Conservation (phyloP, 2,113 vertebrate species). For the Eclectus roratus region DNA sequence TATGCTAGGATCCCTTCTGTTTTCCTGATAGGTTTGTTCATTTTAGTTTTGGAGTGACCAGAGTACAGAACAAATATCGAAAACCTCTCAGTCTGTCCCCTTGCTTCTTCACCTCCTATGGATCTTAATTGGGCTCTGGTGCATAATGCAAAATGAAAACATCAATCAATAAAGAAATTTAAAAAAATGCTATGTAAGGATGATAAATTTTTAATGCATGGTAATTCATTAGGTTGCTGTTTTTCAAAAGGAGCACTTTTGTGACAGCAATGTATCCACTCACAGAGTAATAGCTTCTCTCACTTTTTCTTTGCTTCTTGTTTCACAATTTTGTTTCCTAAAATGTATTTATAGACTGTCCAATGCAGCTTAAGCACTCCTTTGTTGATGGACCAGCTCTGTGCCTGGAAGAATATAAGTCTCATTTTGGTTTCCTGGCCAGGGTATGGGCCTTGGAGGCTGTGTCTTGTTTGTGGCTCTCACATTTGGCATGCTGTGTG, state of each 20-base stretch:
- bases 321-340: not conserved
- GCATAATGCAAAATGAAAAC: constrained; percentile 1
- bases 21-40: not conserved
- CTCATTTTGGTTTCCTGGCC: not conserved
- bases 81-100: not conserved
- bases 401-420: not conserved
- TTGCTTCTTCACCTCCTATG: rapidly evolving
- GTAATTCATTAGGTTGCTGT: not conserved
- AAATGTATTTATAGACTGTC: not conserved
- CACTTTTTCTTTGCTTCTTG: not conserved
- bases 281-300: not conserved
- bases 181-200: not conserved
- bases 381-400: not conserved
- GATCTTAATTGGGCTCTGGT: not conserved
- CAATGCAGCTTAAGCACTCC: not conserved
- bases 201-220: not conserved
- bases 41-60: not conserved
- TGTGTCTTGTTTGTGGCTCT: not conserved
- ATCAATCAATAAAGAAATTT: not conserved
- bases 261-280: not conserved
- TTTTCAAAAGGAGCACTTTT: not conserved
- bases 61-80: not conserved
- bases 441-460: not conserved
- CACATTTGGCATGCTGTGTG: not conserved
- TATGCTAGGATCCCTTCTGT: not conserved